Conservation (phyloP, 2,113 vertebrate species). For the human (Homo sapiens) region GRCh38 chr12:132860001-132860500, state of each 20-base stretch:
- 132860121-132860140: neutral
- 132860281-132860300: neutral
- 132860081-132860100: neutral
- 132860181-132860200: neutral
- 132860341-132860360: neutral
- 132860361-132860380: neutral
- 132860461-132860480: neutral
- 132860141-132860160: neutral
- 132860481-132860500: neutral
- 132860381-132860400: neutral
- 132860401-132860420: neutral
- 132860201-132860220: neutral
- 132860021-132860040: too few relatives aligned
- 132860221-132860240: neutral
- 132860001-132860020: too few relatives aligned
- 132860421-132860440: neutral
- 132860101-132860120: neutral
- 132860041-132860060: too few relatives aligned
- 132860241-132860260: neutral
- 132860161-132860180: neutral
- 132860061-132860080: neutral
- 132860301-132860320: neutral
- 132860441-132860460: neutral
- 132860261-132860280: neutral
- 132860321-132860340: neutral